These are phyloP conservation scores for Sebastes nivosus DNA, from an alignment of 2,797 vertebrate genomes.

Conservation along the genomic window DNA sequence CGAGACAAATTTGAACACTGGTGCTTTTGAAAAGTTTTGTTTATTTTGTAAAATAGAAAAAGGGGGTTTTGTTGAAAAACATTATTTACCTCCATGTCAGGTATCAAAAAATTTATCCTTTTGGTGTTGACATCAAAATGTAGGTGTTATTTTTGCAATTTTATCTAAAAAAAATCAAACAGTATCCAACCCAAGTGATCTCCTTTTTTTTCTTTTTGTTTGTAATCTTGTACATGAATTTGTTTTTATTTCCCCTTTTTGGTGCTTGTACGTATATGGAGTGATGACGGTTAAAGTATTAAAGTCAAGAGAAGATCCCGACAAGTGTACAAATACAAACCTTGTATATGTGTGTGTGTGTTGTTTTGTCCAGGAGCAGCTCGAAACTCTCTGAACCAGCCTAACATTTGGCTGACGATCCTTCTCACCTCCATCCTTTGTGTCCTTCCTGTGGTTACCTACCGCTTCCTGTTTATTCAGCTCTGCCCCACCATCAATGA, in stretches of 20 bases:
- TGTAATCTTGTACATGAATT: background rate
- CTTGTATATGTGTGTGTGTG: background rate
- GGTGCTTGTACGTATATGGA: background rate
- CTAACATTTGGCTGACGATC: conserved; percentile 88
- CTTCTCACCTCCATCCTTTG: conserved; percentile 89
- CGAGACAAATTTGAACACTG: background rate
- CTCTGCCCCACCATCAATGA: conserved; percentile 87
- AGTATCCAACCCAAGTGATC: background rate
- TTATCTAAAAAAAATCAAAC: background rate
- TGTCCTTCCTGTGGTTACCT: conserved; percentile 85
- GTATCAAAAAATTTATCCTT: background rate
- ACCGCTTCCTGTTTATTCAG: conserved; percentile 86
- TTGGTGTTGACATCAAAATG: background rate
- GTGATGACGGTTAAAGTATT: background rate
- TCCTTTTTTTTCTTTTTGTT: background rate
- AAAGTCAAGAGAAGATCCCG: background rate
- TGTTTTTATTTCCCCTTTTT: background rate
- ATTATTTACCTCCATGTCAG: background rate
- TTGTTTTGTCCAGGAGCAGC: conserved; percentile 84
- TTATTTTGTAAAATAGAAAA: background rate
- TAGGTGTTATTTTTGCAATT: background rate
- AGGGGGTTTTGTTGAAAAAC: background rate
- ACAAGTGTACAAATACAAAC: background rate
- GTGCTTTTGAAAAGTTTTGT: background rate
- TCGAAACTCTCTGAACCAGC: conserved; percentile 87